Conservation (phyloP, 2,888 invertebrate genomes). For the Ennomos fuscantarius region DNA sequence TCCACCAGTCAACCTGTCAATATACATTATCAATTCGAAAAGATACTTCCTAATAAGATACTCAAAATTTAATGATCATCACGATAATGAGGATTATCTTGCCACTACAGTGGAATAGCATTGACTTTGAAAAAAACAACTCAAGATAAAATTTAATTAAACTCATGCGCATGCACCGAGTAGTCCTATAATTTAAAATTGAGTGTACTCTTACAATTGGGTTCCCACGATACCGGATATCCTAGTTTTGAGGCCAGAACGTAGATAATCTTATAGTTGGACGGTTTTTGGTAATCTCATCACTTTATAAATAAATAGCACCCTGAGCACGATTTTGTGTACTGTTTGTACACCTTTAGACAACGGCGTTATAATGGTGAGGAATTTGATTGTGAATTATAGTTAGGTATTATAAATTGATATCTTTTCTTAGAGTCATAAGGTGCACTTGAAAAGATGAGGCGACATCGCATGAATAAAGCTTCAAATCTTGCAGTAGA, state of each 20-base stretch:
- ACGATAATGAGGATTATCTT: background rate
- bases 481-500: too few species aligned
- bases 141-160: slow-evolving; percentile 18
- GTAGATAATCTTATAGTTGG: slow-evolving; percentile 30
- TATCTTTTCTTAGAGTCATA: too few species aligned
- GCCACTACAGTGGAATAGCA: background rate
- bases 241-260: slow-evolving; percentile 40
- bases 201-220: slow-evolving; percentile 34
- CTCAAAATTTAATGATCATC: too few species aligned
- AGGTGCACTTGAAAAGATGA: too few species aligned
- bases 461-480: too few species aligned
- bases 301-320: background rate
- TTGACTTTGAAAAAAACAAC: slow-evolving; percentile 20
- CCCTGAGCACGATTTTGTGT: background rate
- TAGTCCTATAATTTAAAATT: slow-evolving; percentile 24
- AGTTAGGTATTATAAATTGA: too few species aligned
- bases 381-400: too few species aligned
- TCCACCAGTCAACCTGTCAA: too few species aligned
- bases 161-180: slow-evolving; percentile 14
- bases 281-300: slow-evolving; percentile 25
- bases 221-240: slow-evolving; percentile 43
- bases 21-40: too few species aligned
- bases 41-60: too few species aligned
- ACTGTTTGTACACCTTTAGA: too few species aligned
- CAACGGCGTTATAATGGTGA: too few species aligned